phyloP scores from a whole-genome alignment of 2,797 vertebrate genomes.

The Enteromius mattozi region DNA sequence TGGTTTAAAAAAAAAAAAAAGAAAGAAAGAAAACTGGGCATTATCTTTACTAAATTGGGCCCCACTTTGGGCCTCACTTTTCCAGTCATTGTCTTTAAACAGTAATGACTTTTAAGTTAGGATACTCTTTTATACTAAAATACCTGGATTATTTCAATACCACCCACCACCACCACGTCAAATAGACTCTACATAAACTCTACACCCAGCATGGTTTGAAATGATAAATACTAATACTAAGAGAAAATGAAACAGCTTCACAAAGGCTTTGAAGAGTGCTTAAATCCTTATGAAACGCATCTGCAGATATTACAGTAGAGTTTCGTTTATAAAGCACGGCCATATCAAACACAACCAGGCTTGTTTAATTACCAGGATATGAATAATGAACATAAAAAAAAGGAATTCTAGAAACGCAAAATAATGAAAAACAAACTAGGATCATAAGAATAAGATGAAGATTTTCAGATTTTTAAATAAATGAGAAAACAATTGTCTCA shows the following conservation, averaged over 20 bases:
- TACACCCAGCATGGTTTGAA: slow-evolving; percentile 32
- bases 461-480: slow-evolving; percentile 13
- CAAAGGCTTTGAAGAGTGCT: slow-evolving; percentile 13
- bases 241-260: neutral
- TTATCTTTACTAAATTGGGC: slow-evolving; percentile 19
- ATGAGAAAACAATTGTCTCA: slow-evolving; percentile 4
- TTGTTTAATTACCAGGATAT: slow-evolving; percentile 4
- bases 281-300: neutral
- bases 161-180: slow-evolving; percentile 25
- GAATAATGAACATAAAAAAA: slow-evolving; percentile 5
- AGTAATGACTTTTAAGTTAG: slow-evolving; percentile 20
- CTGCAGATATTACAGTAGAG: neutral
- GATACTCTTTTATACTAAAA: slow-evolving; percentile 11
- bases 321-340: neutral
- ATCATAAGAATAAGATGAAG: slow-evolving; percentile 1
- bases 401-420: neutral
- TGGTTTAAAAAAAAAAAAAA: slow-evolving; percentile 40
- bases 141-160: slow-evolving; percentile 33
- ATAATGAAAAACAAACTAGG: slow-evolving; percentile 18
- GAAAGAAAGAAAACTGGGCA: slow-evolving; percentile 17
- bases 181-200: neutral
- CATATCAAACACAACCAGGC: slow-evolving; percentile 10
- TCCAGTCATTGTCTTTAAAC: slow-evolving; percentile 11
- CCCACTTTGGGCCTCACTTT: neutral
- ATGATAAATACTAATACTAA: slow-evolving; percentile 21